phyloP scores from a whole-genome alignment of 2,888 invertebrate genomes.

The Adelognathus sp. region DNA sequence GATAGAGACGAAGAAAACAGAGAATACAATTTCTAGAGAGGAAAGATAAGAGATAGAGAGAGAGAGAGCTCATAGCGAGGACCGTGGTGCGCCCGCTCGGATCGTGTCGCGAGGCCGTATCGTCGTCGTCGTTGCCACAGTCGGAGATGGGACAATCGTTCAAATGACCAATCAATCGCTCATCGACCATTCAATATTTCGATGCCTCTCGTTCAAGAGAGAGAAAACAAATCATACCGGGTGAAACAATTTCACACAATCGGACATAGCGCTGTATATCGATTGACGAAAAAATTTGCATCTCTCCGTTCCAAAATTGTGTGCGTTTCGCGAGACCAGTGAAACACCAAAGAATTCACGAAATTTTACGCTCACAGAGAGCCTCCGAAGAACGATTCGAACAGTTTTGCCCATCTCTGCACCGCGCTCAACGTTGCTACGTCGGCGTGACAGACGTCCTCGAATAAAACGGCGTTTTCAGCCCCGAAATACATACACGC shows the following conservation, averaged over 20 bases:
- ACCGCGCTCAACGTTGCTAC: slow-evolving; percentile 4
- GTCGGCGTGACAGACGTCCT: slow-evolving; percentile 8
- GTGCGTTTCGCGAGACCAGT: neutral
- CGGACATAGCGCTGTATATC: neutral
- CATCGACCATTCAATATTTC: neutral
- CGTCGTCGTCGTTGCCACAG: slow-evolving; percentile 16
- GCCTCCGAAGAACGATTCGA: neutral
- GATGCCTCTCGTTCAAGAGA: neutral
- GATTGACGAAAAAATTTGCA: neutral
- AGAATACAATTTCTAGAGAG: slow-evolving; percentile 16
- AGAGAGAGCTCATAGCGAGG: slow-evolving; percentile 33
- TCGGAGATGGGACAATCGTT: slow-evolving; percentile 29
- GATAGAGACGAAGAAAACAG: neutral
- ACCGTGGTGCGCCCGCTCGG: slow-evolving; percentile 34
- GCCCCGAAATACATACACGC: slow-evolving; percentile 16
- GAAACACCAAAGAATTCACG: neutral
- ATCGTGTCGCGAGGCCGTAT: slow-evolving; percentile 23
- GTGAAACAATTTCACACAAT: neutral
- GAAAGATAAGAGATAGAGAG: slow-evolving; percentile 21
- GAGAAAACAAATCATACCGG: neutral
- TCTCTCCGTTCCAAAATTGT: neutral
- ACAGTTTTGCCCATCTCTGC: slow-evolving; percentile 22
- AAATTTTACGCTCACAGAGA: neutral
- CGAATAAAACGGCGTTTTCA: slow-evolving; percentile 1
- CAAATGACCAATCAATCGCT: neutral